Percentiles rank a stretch among this genome's conserved stretches.
phyloP scores from a whole-genome alignment of 2,888 invertebrate species.

The Peribatodes rhomboidaria region DNA sequence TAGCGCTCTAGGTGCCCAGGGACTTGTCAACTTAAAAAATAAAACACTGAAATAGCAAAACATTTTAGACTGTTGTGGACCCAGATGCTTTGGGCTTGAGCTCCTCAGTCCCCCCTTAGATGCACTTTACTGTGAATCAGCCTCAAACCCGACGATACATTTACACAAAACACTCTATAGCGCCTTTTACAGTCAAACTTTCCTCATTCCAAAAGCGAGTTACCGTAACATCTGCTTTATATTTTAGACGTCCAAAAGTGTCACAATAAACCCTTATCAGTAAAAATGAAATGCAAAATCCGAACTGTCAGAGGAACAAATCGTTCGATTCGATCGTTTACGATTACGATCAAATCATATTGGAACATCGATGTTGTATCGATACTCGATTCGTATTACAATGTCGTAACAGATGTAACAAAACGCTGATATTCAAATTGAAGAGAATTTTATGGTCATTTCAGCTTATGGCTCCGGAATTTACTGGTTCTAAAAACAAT shows the following conservation, averaged over 20 bases:
- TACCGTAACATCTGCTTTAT: conserved; percentile 34
- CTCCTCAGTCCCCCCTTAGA: too few relatives aligned
- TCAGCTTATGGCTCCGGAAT: conserved; percentile 6
- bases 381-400: conserved; percentile 32
- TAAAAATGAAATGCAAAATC: conserved; percentile 41
- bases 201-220: conserved; percentile 30
- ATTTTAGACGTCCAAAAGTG: conserved; percentile 34
- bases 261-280: conserved; percentile 44
- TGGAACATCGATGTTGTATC: conserved; percentile 38
- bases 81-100: too few relatives aligned
- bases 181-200: conserved; percentile 37
- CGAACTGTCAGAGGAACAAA: conserved; percentile 39
- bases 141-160: too few relatives aligned
- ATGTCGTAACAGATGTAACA: conserved; percentile 34
- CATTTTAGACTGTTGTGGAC: too few relatives aligned
- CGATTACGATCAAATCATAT: conserved; percentile 38
- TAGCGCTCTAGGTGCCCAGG: too few relatives aligned
- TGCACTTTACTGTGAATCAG: too few relatives aligned
- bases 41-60: neutral
- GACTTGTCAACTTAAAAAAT: too few relatives aligned
- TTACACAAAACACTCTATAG: conserved; percentile 28
- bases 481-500: neutral
- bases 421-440: conserved; percentile 25
- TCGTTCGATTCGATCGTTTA: conserved; percentile 36
- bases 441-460: conserved; percentile 4